A percentile compares a stretch with the other conserved stretches of the same genome.
Conservation (phyloP, 2,113 vertebrate species). For the Orcinus orca region DNA sequence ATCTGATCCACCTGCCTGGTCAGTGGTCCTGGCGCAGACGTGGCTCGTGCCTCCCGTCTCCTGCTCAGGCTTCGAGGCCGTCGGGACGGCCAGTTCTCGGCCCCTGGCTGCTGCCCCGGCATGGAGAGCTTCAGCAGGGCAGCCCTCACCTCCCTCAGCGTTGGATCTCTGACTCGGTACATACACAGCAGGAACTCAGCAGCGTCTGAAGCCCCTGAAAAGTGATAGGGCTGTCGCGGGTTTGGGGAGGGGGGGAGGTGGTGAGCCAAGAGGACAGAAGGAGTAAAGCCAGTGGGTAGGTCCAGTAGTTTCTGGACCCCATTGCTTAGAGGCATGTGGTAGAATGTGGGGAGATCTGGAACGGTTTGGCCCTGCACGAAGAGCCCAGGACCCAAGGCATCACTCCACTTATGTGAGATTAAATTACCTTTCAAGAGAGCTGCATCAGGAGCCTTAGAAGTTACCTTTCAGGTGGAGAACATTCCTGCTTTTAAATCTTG, state of each 20-base stretch:
- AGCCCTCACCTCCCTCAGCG: no score
- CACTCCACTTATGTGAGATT: neutral
- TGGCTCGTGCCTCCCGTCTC: neutral
- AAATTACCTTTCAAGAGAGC: neutral
- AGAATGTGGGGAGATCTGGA: accelerated
- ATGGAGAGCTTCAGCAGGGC: neutral
- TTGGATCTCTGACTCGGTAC: neutral
- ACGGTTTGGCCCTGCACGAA: neutral
- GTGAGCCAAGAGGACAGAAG: neutral
- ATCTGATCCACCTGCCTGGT: neutral
- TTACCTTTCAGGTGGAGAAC: neutral
- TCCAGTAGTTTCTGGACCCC: no score
- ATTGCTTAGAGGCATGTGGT: neutral
- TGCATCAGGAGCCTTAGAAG: neutral
- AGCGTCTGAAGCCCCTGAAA: neutral
- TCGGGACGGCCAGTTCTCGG: neutral
- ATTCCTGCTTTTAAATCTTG: neutral
- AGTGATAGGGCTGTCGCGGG: neutral
- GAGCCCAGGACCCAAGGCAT: neutral
- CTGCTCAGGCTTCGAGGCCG: neutral
- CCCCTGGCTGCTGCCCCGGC: accelerated
- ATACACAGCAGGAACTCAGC: neutral
- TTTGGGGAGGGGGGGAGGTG: neutral
- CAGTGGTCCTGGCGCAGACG: neutral
- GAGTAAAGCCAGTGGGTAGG: neutral